Evolutionary conservation across 2,888 invertebrate genomes (phyloP).

Genomic region (Dendrolimus pini): DNA sequence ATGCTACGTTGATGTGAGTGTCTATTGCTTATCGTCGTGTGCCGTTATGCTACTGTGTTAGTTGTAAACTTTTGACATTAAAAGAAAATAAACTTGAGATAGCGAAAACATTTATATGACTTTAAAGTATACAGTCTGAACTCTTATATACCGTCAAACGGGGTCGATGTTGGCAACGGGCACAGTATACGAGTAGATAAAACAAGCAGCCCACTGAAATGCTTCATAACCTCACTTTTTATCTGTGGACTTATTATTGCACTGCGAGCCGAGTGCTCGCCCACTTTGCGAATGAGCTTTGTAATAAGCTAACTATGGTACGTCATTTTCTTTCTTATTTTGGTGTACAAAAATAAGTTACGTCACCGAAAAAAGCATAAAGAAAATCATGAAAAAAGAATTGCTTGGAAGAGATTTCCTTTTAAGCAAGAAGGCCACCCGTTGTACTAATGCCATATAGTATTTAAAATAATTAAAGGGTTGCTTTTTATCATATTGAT

Average conservation of each 20-base stretch:
- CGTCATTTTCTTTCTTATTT: constrained; percentile 17
- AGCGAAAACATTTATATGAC: neutral
- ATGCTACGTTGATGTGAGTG: too few relatives aligned
- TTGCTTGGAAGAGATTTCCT: too few relatives aligned
- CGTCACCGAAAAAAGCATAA: neutral
- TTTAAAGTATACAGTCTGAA: constrained; percentile 4
- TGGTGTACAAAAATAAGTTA: neutral
- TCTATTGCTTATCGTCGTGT: too few relatives aligned
- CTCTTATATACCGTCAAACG: constrained; percentile 19
- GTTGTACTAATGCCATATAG: too few relatives aligned
- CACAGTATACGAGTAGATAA: constrained; percentile 29
- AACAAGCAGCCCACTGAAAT: constrained; percentile 28
- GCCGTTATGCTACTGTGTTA: too few relatives aligned
- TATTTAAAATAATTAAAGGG: too few relatives aligned
- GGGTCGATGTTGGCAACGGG: constrained; percentile 11
- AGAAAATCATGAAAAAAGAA: too few relatives aligned
- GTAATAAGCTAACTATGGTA: constrained; percentile 17
- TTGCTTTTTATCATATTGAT: too few relatives aligned
- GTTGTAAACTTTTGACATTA: too few relatives aligned
- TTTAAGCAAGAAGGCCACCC: too few relatives aligned
- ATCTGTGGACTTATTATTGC: constrained; percentile 32
- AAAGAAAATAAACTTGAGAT: too few relatives aligned
- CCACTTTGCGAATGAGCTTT: constrained; percentile 26
- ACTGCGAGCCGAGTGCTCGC: constrained; percentile 14
- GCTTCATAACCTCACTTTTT: constrained; percentile 39